Base-by-base conservation (phyloP, 2,888 invertebrate genomes). In the Aspidapion aeneum region DNA sequence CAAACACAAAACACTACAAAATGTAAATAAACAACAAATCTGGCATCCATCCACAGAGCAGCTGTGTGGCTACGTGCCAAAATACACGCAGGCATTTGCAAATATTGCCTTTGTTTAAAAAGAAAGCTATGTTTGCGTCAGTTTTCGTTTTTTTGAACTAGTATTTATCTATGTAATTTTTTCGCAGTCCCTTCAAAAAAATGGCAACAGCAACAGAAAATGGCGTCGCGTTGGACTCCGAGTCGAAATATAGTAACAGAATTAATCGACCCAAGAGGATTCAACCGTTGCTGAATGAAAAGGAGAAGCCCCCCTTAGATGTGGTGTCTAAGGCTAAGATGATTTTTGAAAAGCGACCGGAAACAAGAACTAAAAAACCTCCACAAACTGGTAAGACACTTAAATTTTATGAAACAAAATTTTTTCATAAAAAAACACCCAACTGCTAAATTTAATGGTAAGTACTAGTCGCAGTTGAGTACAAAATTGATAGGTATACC, bases 261-360 rank as follows among this genome's bases (percentile, higher is more conserved):
- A 72, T 83, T 51, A 84, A 85, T 71, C 80, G 82, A 77, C 84
- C 86, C 69, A 85, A 89, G 72, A 85, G 85, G 72, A 84, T 87
- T 70, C 84, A 82, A 69, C 88, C 84, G 1, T 81, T 89, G 56
- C 83, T 90, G 73, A 87, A 87, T 71, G 90, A 90, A 69, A 86
- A 87, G 16, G 94, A 94, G 74, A 84, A 93, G 57, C 96, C 96
- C 1, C 94, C 95, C 18, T 90, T 90, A 0, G 95, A 96, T 82
- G 87, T 94, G 69, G 96, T 96, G 64, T 92, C 91, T 73, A 90
- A 93, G 65, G 90, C 93, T 16, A 85, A 94, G 66, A 87, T 90
- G 74, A 89, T 94, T 74, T 96, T 95, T 80, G 95, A 96, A 78
- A 84, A 84, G 55, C 83, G 85, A 1, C 86, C 87, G 12, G 81